A percentile compares a stretch with the other conserved stretches of the same genome.
phyloP scores from a whole-genome alignment of 2,113 vertebrate species.

The Larimichthys crocea region DNA sequence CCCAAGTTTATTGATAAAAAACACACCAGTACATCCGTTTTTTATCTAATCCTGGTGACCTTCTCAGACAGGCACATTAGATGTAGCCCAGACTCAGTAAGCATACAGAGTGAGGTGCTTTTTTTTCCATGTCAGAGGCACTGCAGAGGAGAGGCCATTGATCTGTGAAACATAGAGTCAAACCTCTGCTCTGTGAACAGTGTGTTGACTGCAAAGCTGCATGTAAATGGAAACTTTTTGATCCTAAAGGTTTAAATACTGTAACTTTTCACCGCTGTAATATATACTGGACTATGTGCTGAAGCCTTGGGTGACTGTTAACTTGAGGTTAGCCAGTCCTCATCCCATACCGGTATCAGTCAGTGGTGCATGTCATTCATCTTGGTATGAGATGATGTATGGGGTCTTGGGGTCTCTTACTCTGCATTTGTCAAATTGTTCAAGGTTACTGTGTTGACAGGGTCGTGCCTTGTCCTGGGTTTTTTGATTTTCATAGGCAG shows the following conservation, averaged over 20 bases:
- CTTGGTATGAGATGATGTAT: not conserved
- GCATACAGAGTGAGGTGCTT: constrained; percentile 43
- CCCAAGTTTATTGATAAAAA: constrained; percentile 11
- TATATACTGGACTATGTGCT: not conserved
- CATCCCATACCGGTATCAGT: constrained; percentile 6
- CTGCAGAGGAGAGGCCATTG: constrained; percentile 57
- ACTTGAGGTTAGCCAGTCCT: constrained; percentile 2
- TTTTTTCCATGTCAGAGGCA: constrained; percentile 68
- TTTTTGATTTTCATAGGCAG: constrained; percentile 1
- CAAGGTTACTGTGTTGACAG: constrained; percentile 23
- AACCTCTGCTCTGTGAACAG: constrained; percentile 42
- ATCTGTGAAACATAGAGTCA: constrained; percentile 67
- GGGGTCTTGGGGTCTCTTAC: not conserved
- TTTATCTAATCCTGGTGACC: constrained; percentile 43
- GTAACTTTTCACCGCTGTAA: constrained; percentile 2
- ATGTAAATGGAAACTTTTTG: constrained; percentile 30
- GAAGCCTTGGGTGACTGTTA: not conserved
- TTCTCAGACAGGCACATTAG: constrained; percentile 46
- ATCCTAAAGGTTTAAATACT: constrained; percentile 35
- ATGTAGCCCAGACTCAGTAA: constrained; percentile 22
- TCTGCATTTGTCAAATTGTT: constrained; percentile 18
- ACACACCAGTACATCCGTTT: not conserved
- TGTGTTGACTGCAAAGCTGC: constrained; percentile 29
- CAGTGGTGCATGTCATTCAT: constrained; percentile 17
- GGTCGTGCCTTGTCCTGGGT: not conserved